Base-by-base conservation (phyloP, 2,113 vertebrate genomes). In the Baryphthengus martii region DNA sequence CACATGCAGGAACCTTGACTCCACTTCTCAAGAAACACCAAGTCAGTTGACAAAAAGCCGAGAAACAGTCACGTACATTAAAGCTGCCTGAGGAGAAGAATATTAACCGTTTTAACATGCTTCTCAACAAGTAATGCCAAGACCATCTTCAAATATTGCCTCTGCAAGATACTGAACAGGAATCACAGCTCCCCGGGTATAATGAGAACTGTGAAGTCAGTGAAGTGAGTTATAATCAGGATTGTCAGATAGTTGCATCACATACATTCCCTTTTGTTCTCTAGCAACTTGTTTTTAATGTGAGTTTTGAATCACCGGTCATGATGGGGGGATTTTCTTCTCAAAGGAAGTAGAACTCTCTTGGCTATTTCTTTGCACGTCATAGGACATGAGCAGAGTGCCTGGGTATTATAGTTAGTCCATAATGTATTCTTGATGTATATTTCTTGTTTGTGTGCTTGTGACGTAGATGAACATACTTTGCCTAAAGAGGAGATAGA, bases 101-200 rank as follows among this genome's bases (percentile, higher is more conserved):
- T 55, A 65, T 35, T 28, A 84, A 31, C 67, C 95, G 75, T 37
- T 78, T 56, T 85, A 68, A 81, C 12, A 11, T 15, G 17, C 12
- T 77, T 88, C 45, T 68, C 78, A 87, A 85, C 35, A 84, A 90
- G 21, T 81, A 68, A 83, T 96, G 50, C 86, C 86, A 96, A 88
- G 62, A 88, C 82, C 88, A 33, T 82, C 83, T 74, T 53, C 44
- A 90, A 23, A 45, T 50, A n/a, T 7, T 61, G 53, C 45, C 37
- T 88, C 2, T 85, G 77, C 66, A 80, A 40, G 17, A 4, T 83
- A 67, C 31, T 76, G 73, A 92, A 55, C 40, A 78, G 78, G 89
- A 77, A 86, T 89, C 94, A 76, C 70, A 87, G 79, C 78, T 94
- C 78, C 70, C 55, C 93, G 74, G 59, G 33, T 68, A 39, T 31